Evolutionary conservation across 2,113 vertebrate species (phyloP), one percentile per base, ranked within the genome.

Genomic region (Indri indri): DNA sequence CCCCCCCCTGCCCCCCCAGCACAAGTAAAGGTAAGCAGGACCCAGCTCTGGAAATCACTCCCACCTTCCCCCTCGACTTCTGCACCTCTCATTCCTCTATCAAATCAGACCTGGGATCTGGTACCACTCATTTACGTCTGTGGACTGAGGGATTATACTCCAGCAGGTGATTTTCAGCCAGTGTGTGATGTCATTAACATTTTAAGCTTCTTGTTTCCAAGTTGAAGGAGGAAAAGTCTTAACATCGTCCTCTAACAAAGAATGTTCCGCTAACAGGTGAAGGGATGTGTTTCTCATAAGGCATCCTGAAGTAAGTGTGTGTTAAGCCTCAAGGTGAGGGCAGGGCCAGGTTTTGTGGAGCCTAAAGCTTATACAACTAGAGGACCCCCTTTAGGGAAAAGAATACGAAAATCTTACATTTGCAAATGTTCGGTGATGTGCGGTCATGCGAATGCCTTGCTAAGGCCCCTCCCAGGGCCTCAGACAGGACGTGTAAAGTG

Each of bases 171-270:
- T 54, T 82, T 88, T 30, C 90, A 59, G 42, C 13, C 37, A 66
- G 23, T 88, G 8, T 40, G 22, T 77, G 82, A 79, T 20, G 22
- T 68, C 66, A 59, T 65, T 65, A 37, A 81, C 23, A 20, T 92
- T 94, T 73, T 63, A 42, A 70, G 37, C 50, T 83, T 74, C 40
- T 92, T 59, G 37, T 87, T 91, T 89, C 47, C n/a, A 85, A 90
- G n/a, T 30, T 86, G 66, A 84, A 85, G 61, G 57, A 77, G 89
- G 82, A 84, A 86, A 71, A 73, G 23, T 34, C 52, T 92, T 83
- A 81, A 40, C 50, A 82, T 23, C 70, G 16, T 34, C 50, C n/a
- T 94, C 47, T 40, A 88, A 52, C 9, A 71, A 90, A 91, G 45
- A 81, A 27, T 40, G 66, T 34, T 57, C 88, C 18, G 14, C 40